Base-by-base conservation (phyloP, 35 echinoderm and acorn worm species). In the Eucidaris tribuloides region DNA sequence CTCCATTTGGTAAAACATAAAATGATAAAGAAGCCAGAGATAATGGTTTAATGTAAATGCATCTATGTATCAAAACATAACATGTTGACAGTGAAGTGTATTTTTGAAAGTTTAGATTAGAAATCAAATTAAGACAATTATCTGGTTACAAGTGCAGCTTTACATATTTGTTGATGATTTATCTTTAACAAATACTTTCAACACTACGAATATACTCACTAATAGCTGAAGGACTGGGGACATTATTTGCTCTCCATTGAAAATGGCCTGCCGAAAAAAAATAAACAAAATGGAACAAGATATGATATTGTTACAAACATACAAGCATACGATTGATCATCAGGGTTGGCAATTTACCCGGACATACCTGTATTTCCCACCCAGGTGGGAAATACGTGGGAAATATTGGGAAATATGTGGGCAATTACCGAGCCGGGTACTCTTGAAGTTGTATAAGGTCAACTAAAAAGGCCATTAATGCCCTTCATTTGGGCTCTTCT, bases 191-290 rank as follows among this genome's bases (percentile, higher is more conserved):
- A 65, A 37, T 49, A 49, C 14, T 52, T 72, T 44, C 18, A 50
- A n/a, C 13, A 6, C 11, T 72, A 11, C 65, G 24, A 19, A 28
- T 30, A 3, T 39, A 87, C 83, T 90, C 90, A 96, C 92, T 78
- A 96, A 64, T 37, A 96, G 65, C 58, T 96, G 92, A 32, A 96
- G 79, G 1, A 89, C 78, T 46, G 92, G 92, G 17, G 70, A 81
- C 35, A 82, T 63, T n/a, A 79, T 39, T 41, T 87, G 76, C 9
- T 80, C 37, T 2, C 83, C 88, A 52, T 83, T 70, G 50, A 85
- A 84, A 18, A 90, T 90, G 36, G 82, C 88, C 83, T 96, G 46
- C 6, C 45, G 48, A 41, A 46, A 54, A 65, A 86, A 20, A 60
- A 42, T 46, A 58, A 65, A 45, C 25, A 30, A 25, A 41, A 38